Conservation (phyloP, 2,888 invertebrate species). For the Drosophila siamana region DNA sequence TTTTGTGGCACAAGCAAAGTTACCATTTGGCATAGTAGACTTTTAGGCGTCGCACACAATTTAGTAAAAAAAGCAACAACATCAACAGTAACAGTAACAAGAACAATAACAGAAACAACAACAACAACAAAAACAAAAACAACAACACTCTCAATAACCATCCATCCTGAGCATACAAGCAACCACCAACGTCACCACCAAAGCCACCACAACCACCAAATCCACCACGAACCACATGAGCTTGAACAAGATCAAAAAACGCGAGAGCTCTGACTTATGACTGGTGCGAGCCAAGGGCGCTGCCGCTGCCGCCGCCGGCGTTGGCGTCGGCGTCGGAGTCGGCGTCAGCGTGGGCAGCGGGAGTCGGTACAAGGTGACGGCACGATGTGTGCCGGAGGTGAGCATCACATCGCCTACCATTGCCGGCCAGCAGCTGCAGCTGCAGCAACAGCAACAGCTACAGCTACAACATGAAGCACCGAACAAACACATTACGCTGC, state of each 20-base stretch:
- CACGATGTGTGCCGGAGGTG: constrained; percentile 85
- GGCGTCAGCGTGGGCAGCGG: constrained; percentile 82
- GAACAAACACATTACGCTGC: constrained; percentile 75
- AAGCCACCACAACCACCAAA: constrained; percentile 57
- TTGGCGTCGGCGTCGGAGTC: constrained; percentile 73
- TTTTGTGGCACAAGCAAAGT: constrained; percentile 68
- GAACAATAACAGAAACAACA: constrained; percentile 23
- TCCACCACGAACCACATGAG: constrained; percentile 75
- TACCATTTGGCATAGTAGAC: constrained; percentile 73
- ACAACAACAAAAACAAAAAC: constrained; percentile 30
- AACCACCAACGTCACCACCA: constrained; percentile 70
- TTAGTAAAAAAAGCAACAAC: constrained; percentile 33
- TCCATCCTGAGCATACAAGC: constrained; percentile 59
- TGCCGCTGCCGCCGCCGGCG: constrained; percentile 68
- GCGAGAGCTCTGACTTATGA: constrained; percentile 85
- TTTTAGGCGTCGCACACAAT: constrained; percentile 76
- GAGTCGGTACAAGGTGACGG: constrained; percentile 84
- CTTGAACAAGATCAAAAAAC: constrained; percentile 84
- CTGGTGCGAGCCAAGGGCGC: constrained; percentile 83
- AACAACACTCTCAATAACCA: constrained; percentile 42
- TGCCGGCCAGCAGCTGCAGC: constrained; percentile 31
- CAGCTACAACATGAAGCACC: constrained; percentile 57
- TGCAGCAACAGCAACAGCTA: constrained; percentile 32
- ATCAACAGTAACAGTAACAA: constrained; percentile 38
- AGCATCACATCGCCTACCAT: constrained; percentile 84